Evolutionary conservation across 1,140 invertebrate genomes (phyloP), one percentile per base, ranked within the genome.

Genomic region (Alviniconcha marisindica): DNA sequence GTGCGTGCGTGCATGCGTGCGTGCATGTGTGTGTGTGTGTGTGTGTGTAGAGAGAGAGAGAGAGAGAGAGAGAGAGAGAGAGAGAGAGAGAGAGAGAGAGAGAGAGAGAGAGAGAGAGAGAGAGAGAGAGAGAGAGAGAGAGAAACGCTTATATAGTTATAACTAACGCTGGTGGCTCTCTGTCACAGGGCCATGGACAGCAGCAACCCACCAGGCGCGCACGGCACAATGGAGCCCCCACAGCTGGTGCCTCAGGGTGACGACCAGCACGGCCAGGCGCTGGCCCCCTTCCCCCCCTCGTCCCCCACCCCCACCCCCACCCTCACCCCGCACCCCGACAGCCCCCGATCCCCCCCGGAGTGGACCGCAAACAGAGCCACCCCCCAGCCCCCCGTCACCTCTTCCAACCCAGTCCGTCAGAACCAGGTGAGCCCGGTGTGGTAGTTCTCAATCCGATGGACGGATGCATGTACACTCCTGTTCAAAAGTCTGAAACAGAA

Each of bases 391-490:
- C 28, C 44, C 33, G 21, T 24, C 31, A 18, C 54, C 42, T 48
- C 69, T 4, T 48, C 69, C 15, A 33, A 24, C 73, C 40, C 7
- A 24, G 36, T 33, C 18, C 73, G 82, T 33, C 84, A 83, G 80
- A 85, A 84, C 44, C 69, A 71, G 69, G 69, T 71, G 69, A 71
- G 69, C 31, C 21, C 48, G 48, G 21, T 51, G n/a, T n/a, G n/a
- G n/a, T n/a, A n/a, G n/a, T n/a, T n/a, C n/a, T n/a, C n/a, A n/a
- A n/a, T n/a, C n/a, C n/a, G n/a, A n/a, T n/a, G n/a, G n/a, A n/a
- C n/a, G n/a, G n/a, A n/a, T n/a, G n/a, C n/a, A n/a, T n/a, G n/a
- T n/a, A n/a, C n/a, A n/a, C n/a, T n/a, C n/a, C n/a, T n/a, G n/a
- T n/a, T n/a, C n/a, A n/a, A n/a, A n/a, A n/a, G n/a, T n/a, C n/a